These are phyloP conservation scores for Palythoa caribaeorum DNA, from an alignment of 92 coral and sea anemone genomes.

Conservation along the genomic window DNA sequence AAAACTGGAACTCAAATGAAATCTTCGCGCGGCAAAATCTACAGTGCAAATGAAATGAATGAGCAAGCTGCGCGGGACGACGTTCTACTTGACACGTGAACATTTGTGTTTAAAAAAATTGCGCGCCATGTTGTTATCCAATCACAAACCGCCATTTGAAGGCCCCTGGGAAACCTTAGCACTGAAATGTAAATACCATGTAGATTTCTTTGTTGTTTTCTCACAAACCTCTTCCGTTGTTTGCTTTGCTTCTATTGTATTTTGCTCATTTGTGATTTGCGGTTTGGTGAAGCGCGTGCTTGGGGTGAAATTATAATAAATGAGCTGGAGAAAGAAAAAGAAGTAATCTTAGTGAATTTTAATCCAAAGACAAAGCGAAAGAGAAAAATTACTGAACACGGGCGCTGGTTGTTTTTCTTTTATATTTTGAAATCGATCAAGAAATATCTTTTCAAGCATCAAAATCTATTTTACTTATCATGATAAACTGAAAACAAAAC, in stretches of 20 bases:
- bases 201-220: slow-evolving; percentile 41
- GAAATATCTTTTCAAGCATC: too few species aligned
- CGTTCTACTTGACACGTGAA: slow-evolving; percentile 46
- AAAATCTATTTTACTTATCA: too few species aligned
- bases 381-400: not conserved
- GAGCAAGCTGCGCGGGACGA: slow-evolving; percentile 48
- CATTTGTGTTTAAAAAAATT: slow-evolving; percentile 37
- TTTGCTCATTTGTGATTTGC: slow-evolving; percentile 5
- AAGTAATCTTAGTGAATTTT: not conserved
- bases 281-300: slow-evolving; percentile 39
- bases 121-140: slow-evolving; percentile 36
- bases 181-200: slow-evolving; percentile 41
- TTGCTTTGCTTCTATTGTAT: slow-evolving; percentile 15
- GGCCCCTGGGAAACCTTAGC: slow-evolving; percentile 35
- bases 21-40: slow-evolving; percentile 59
- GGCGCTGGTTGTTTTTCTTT: too few species aligned
- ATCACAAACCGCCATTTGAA: slow-evolving; percentile 9
- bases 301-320: slow-evolving; percentile 6
- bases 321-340: not conserved
- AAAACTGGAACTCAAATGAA: slow-evolving; percentile 2
- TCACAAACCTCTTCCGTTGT: not conserved
- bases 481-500: too few species aligned
- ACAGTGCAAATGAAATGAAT: slow-evolving; percentile 65
- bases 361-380: not conserved
- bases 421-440: too few species aligned